phyloP scores from a whole-genome alignment of 2,888 invertebrate genomes.

The Lacanobia wlatinum region DNA sequence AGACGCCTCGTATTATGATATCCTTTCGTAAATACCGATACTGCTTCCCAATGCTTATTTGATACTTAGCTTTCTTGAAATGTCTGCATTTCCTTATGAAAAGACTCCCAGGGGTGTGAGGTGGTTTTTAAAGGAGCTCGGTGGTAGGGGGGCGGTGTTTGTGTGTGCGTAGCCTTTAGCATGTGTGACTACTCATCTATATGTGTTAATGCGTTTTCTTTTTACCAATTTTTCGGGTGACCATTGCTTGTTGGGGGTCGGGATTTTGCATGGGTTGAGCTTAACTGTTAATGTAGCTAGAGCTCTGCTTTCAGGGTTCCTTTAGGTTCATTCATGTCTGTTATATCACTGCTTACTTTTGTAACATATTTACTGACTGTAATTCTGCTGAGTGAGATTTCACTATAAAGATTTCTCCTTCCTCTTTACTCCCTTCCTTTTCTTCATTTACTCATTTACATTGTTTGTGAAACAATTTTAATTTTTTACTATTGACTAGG shows the following conservation, averaged over 20 bases:
- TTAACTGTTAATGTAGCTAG: neutral
- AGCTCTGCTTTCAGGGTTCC: neutral
- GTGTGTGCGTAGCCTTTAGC: constrained; percentile 77
- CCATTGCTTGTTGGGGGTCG: constrained; percentile 59
- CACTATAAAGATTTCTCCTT: neutral
- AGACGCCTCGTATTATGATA: constrained; percentile 76
- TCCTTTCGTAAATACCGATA: constrained; percentile 81
- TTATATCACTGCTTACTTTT: too few species aligned
- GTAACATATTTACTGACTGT: too few species aligned
- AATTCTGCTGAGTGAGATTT: too few species aligned
- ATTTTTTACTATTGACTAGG: too few species aligned
- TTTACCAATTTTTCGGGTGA: constrained; percentile 89
- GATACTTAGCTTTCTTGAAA: constrained; percentile 90
- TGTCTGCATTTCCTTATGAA: constrained; percentile 91
- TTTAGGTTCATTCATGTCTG: neutral
- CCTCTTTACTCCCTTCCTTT: too few species aligned
- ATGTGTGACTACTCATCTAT: constrained; percentile 89
- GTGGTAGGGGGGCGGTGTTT: constrained; percentile 70
- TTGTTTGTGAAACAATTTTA: neutral
- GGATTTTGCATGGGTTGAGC: constrained; percentile 41
- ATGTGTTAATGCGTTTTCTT: constrained; percentile 91
- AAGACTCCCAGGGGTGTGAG: constrained; percentile 83
- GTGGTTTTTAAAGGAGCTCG: constrained; percentile 82
- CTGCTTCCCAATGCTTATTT: constrained; percentile 83
- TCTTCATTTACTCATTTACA: neutral